A percentile compares a stretch with the other conserved stretches of the same genome.
These are phyloP conservation scores for Orchestes rusci DNA, from an alignment of 2,888 invertebrate genomes.

Conservation along the genomic window DNA sequence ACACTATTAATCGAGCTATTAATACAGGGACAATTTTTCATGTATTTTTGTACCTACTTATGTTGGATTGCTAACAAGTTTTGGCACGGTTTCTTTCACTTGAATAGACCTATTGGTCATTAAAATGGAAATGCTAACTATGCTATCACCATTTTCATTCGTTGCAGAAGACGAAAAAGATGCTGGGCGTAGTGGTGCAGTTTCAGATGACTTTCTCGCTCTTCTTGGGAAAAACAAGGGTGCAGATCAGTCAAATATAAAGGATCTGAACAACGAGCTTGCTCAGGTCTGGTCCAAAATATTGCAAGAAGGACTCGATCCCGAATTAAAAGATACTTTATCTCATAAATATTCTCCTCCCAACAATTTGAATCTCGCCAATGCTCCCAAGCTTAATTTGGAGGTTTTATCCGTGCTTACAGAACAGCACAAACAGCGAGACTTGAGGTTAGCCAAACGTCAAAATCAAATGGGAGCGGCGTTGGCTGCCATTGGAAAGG, in stretches of 20 bases:
- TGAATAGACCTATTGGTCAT: too few relatives aligned
- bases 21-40: too few relatives aligned
- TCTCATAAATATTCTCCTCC: constrained; percentile 2
- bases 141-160: not conserved
- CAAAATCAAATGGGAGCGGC: constrained; percentile 13
- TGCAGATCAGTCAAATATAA: not conserved
- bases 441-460: not conserved
- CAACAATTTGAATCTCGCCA: not conserved
- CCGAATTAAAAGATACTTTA: not conserved
- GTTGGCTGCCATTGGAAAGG: constrained; percentile 10
- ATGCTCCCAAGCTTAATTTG: constrained; percentile 1
- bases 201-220: constrained; percentile 1
- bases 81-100: not conserved
- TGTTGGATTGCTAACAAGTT: not conserved
- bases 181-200: not conserved
- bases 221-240: constrained; percentile 1
- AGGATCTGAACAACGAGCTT: not conserved
- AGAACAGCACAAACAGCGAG: constrained; percentile 6
- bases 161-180: not conserved
- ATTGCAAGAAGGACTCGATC: constrained; percentile 1
- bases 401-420: not conserved
- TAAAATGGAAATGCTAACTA: too few relatives aligned
- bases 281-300: constrained; percentile 1
- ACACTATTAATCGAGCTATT: too few relatives aligned
- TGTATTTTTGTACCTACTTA: too few relatives aligned